Evolutionary conservation across 2,888 invertebrate genomes (phyloP), one percentile per base, ranked within the genome.

Genomic region (Callosobruchus maculatus): DNA sequence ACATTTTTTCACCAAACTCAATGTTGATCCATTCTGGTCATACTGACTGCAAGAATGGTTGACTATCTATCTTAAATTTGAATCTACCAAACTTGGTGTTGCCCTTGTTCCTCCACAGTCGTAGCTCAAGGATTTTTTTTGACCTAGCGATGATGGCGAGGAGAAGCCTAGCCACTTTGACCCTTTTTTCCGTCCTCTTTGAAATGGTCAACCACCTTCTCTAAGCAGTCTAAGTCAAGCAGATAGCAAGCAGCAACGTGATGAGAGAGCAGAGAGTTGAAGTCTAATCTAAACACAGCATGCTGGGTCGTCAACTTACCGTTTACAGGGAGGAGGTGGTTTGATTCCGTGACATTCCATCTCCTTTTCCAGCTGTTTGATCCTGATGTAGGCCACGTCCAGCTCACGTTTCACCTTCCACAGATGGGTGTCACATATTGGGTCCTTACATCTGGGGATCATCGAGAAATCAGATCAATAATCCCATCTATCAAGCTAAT

Each of bases 321-420:
- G 90, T 83, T 92, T 90, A 84, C 93, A 92, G 77, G 92, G 93
- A 81, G 93, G 92, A 78, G 93, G 93, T 78, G 94, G 93, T 84
- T 93, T 92, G 84, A 95, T 92, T 80, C 95, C 95, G 86, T 95
- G 93, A 76, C 92, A 91, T 86, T 95, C 95, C 88, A 96, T 90
- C 84, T 95, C 93, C 85, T 94, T 94, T 84, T 97, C 95, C 82
- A 97, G 88, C 86, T 96, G 95, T 75, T 95, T 92, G 81, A 96
- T 94, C 83, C 95, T 91, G 82, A 96, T 89, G 81, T 93, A 90
- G 0, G 97, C 95, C 87, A 96, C 92, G 86, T 97, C 96, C 81
- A 97, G 90, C 85, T 97, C 96, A 85, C 97, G 94, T 82, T 95
- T 93, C 70, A 96, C 95, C 84, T 96, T 95, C 96, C 97, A 97